These are phyloP conservation scores for Zaprionus lachaisei DNA, from an alignment of 1,140 invertebrate species.

Conservation along the genomic window DNA sequence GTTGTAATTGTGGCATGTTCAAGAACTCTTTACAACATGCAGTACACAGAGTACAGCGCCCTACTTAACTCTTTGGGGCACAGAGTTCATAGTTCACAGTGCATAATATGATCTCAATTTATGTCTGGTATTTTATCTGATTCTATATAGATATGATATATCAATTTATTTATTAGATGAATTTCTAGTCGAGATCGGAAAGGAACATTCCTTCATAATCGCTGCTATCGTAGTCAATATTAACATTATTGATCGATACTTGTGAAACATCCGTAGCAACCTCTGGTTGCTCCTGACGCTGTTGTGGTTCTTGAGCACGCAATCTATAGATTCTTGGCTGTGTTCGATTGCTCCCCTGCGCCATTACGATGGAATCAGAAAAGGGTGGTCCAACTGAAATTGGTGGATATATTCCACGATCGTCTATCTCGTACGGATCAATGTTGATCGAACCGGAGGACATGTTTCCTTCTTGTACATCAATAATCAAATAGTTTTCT, in stretches of 20 bases:
- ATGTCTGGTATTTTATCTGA: neutral
- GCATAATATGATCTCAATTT: neutral
- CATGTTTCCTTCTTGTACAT: neutral
- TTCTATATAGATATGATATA: neutral
- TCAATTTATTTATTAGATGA: neutral
- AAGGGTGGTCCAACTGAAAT: too few species aligned
- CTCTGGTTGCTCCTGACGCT: too few species aligned
- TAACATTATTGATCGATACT: too few species aligned
- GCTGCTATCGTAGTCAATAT: neutral
- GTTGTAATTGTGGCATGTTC: too few species aligned
- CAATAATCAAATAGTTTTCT: too few species aligned
- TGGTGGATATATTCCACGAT: too few species aligned
- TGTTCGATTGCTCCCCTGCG: too few species aligned
- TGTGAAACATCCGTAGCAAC: too few species aligned
- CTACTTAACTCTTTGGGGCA: too few species aligned
- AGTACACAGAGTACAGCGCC: neutral
- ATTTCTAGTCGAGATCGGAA: neutral
- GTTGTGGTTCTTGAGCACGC: too few species aligned
- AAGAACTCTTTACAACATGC: constrained; percentile 17
- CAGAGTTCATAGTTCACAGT: neutral
- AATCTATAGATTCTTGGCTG: too few species aligned
- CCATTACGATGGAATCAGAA: too few species aligned
- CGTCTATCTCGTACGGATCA: neutral
- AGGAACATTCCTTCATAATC: neutral
- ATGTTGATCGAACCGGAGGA: neutral